A percentile compares a stretch with the other conserved stretches of the same genome.
Evolutionary conservation across 2,113 vertebrate species (phyloP).

Genomic region (Otis tarda): DNA sequence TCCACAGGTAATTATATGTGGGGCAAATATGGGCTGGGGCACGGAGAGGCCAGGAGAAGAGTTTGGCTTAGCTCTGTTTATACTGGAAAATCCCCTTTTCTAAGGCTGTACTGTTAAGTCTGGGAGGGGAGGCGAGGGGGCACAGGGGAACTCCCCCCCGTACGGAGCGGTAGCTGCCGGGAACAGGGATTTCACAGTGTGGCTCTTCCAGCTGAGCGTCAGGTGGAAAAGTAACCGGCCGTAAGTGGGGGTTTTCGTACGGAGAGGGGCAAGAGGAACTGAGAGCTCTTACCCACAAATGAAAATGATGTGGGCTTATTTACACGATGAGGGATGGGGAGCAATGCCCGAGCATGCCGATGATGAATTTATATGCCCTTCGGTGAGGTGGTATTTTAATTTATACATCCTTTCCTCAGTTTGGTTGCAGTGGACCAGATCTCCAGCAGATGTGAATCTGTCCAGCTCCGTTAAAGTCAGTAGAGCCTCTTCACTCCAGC

Average conservation of each 20-base stretch:
- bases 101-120: slow-evolving; percentile 52
- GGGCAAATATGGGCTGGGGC: slow-evolving; percentile 59
- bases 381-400: neutral
- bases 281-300: slow-evolving; percentile 42
- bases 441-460: neutral
- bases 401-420: neutral
- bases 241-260: neutral
- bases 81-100: slow-evolving; percentile 67
- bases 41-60: slow-evolving; percentile 58
- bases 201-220: neutral
- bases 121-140: slow-evolving; percentile 9
- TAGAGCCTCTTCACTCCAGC: neutral
- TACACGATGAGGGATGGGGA: neutral
- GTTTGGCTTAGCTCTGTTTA: slow-evolving; percentile 60
- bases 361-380: neutral
- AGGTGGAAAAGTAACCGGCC: neutral
- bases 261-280: neutral
- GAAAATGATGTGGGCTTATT: slow-evolving; percentile 52
- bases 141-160: slow-evolving; percentile 27
- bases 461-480: neutral
- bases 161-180: neutral
- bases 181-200: slow-evolving; percentile 48
- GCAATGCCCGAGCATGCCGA: neutral
- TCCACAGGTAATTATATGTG: slow-evolving; percentile 56
- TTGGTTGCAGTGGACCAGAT: neutral